These are phyloP conservation scores for Contarinia nasturtii DNA, from an alignment of 1,140 invertebrate genomes.

Conservation along the genomic window DNA sequence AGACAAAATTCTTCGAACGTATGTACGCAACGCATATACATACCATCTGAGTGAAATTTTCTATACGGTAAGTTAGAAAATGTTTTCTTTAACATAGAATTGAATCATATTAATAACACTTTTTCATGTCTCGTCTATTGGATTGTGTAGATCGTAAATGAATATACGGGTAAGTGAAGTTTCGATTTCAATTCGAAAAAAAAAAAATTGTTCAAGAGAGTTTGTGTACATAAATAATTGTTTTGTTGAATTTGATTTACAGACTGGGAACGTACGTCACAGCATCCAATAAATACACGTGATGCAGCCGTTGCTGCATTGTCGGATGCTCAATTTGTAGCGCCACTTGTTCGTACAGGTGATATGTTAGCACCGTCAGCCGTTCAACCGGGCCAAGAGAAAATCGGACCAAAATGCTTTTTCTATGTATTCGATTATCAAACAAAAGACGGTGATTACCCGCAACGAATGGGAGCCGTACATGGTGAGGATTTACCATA, in stretches of 20 bases:
- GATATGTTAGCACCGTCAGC: constrained; percentile 44
- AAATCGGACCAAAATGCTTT: constrained; percentile 36
- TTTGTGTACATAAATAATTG: not conserved
- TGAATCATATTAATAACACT: not conserved
- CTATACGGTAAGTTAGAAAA: constrained; percentile 47
- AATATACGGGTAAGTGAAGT: not conserved
- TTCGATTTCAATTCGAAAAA: not conserved
- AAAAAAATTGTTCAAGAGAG: not conserved
- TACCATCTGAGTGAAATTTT: constrained; percentile 94
- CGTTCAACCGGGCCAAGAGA: constrained; percentile 15
- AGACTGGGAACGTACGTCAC: constrained; percentile 83
- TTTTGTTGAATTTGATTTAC: not conserved
- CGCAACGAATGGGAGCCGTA: constrained; percentile 69
- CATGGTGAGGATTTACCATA: constrained; percentile 88
- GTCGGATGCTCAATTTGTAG: constrained; percentile 80
- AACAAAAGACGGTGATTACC: constrained; percentile 77
- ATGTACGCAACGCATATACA: constrained; percentile 81
- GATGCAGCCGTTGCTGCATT: constrained; percentile 83
- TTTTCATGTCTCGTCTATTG: not conserved
- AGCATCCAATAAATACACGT: constrained; percentile 79
- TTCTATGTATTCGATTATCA: constrained; percentile 91
- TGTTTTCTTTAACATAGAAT: not conserved
- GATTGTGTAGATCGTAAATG: not conserved
- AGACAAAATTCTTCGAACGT: constrained; percentile 80
- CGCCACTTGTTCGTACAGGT: constrained; percentile 63